Percentiles rank a stretch among this genome's conserved stretches.
Evolutionary conservation across 1,140 invertebrate genomes (phyloP).

Genomic region (Phocides pigmalion): DNA sequence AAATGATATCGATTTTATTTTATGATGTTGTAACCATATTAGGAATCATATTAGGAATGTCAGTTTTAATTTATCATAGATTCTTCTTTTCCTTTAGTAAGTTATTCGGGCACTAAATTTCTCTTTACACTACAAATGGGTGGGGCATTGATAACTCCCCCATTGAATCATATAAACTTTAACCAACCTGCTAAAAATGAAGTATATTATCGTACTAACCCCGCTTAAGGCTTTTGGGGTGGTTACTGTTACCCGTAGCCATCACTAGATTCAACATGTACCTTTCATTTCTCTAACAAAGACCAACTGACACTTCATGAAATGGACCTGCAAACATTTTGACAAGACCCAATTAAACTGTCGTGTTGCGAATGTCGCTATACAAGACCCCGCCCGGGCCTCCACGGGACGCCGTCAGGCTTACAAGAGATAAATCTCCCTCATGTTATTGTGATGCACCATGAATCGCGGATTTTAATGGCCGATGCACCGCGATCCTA

Average conservation of each 20-base stretch:
- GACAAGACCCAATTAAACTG: constrained; percentile 64
- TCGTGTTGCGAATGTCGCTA: constrained; percentile 52
- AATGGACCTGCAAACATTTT: constrained; percentile 50
- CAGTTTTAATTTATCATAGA: no score
- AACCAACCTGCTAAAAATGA: no score
- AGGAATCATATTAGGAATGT: no score
- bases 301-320: constrained; percentile 2
- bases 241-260: background rate
- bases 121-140: no score
- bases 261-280: background rate
- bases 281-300: background rate
- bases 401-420: constrained; percentile 48
- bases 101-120: no score
- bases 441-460: constrained; percentile 46
- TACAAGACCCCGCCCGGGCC: constrained; percentile 40
- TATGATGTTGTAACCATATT: no score
- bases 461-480: constrained; percentile 68
- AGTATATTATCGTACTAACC: no score
- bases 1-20: no score
- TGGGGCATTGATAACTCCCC: no score
- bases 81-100: no score
- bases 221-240: no score
- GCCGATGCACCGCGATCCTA: constrained; percentile 55
- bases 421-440: constrained; percentile 37
- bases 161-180: no score